Conservation (phyloP, 2,888 invertebrate genomes). For the Scaptomyza cyrtandrae region DNA sequence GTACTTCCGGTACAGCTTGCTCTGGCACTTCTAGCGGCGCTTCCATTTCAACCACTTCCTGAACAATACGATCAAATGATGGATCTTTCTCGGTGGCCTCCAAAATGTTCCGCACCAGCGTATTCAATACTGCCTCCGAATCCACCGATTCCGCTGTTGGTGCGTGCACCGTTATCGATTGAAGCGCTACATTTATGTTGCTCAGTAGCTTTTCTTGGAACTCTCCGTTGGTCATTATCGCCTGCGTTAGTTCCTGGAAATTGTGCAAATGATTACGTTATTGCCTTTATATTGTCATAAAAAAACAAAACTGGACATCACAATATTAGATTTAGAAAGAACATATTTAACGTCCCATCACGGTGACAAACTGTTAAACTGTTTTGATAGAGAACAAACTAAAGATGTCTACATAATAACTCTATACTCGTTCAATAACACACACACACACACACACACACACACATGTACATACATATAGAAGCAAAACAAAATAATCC, state of each 20-base stretch:
- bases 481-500: background rate
- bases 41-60: slow-evolving; percentile 74
- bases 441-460: background rate
- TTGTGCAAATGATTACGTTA: slow-evolving; percentile 1
- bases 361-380: background rate
- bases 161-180: slow-evolving; percentile 55
- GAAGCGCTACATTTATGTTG: slow-evolving; percentile 80
- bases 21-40: background rate
- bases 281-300: background rate
- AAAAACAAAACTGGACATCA: background rate
- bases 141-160: slow-evolving; percentile 41
- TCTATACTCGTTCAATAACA: background rate
- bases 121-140: slow-evolving; percentile 74
- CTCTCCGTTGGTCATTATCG: slow-evolving; percentile 77
- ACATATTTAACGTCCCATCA: background rate
- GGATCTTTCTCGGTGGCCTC: slow-evolving; percentile 83
- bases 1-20: background rate
- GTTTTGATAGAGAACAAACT: background rate
- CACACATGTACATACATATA: background rate
- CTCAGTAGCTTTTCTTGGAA: slow-evolving; percentile 80
- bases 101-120: slow-evolving; percentile 81
- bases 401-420: background rate
- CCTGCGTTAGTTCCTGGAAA: slow-evolving; percentile 75
- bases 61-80: slow-evolving; percentile 80
- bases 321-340: background rate